Base-by-base conservation (phyloP, 2,113 vertebrate genomes). In the Elephantulus edwardii region DNA sequence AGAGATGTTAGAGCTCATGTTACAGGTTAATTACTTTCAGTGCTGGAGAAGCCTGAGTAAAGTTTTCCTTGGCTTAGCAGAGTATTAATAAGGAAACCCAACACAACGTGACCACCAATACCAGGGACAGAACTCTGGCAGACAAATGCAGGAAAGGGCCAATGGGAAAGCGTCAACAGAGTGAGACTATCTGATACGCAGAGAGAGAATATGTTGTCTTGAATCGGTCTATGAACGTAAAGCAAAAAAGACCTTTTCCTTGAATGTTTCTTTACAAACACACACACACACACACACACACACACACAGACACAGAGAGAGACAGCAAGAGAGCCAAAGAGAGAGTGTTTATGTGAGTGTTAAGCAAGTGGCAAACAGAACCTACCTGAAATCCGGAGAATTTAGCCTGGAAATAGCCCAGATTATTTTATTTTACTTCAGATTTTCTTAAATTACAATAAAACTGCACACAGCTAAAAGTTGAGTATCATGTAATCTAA, bases 11-110 rank as follows among this genome's bases (percentile, higher is more conserved):
- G 83, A 92, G 91, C 94, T 96, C 95, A 92, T 94, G 83, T 96
- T 95, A 92, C 96, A 95, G 93, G 94, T 95, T 96, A 96, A 96
- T 95, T 95, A 91, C 93, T 93, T 96, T 95, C 93, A 93, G 93
- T 86, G 95, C 75, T 89, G 79, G 91, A 89, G 68, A 80, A 94
- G 91, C 56, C 92, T 79, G 86, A 87, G 92, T 50, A 74, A 91
- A 91, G 83, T 96, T 95, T 96, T 91, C 90, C 80, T 96, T 94
- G 94, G 95, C 91, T 95, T 94, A 92, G 86, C 56, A 62, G 64
- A 93, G 90, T 89, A 92, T 89, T 95, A 93, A 94, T 93, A 79
- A 92, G 70, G 86, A 93, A 94, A 96, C 35, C 54, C 77, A 90
- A 83, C 56, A 28, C 80, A 88, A 92, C 7, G 6, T 72, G 92